phyloP scores from a whole-genome alignment of 2,797 vertebrate species.

The Hippocampus kuda region DNA sequence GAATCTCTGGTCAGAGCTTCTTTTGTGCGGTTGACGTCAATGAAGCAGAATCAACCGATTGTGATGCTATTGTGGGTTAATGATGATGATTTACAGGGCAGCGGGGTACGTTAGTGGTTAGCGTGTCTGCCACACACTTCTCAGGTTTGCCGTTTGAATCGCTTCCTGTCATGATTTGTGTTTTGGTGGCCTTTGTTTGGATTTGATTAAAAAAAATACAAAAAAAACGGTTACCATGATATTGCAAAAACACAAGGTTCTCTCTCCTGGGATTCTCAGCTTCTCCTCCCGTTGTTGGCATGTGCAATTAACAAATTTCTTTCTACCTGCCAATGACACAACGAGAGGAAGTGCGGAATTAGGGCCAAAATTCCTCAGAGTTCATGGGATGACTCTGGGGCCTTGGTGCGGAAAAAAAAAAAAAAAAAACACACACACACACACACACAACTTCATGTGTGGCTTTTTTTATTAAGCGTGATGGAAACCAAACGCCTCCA shows the following conservation, averaged over 20 bases:
- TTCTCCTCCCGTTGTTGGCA: neutral
- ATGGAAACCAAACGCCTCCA: slow-evolving; percentile 1
- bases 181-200: too few species aligned
- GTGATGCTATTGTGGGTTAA: too few species aligned
- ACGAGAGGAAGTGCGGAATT: slow-evolving; percentile 34
- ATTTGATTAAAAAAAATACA: too few species aligned
- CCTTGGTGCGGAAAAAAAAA: slow-evolving; percentile 24
- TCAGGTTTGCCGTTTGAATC: too few species aligned
- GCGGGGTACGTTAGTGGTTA: neutral
- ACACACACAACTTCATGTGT: slow-evolving; percentile 43
- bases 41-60: too few species aligned
- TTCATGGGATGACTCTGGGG: slow-evolving; percentile 41
- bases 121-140: too few species aligned
- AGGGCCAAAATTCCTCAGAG: slow-evolving; percentile 29
- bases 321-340: slow-evolving; percentile 45
- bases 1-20: too few species aligned
- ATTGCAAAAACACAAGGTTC: too few species aligned
- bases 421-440: neutral
- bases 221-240: too few species aligned
- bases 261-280: neutral
- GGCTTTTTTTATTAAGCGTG: slow-evolving; percentile 28
- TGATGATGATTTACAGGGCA: neutral
- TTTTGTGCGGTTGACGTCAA: too few species aligned
- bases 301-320: slow-evolving; percentile 8
- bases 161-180: too few species aligned